These are phyloP conservation scores for Ganaspis sp. DNA, from an alignment of 1,140 invertebrate species.

Conservation along the genomic window DNA sequence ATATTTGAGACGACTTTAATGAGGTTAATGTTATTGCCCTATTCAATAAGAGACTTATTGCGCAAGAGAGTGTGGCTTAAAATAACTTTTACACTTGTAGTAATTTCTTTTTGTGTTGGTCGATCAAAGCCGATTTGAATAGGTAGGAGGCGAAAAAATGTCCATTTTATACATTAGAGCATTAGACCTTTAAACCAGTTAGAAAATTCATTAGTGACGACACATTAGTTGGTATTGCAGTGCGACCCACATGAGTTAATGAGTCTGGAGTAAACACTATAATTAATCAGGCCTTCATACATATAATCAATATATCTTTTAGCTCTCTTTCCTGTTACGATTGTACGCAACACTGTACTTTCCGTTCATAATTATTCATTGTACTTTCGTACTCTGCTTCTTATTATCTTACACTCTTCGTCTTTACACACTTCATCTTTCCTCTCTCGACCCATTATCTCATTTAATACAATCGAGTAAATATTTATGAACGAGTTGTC, in stretches of 20 bases:
- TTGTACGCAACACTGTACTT: not conserved
- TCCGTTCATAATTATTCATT: conserved; percentile 22
- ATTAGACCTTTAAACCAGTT: conserved; percentile 4
- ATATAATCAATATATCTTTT: conserved; percentile 10
- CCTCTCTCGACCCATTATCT: conserved; percentile 1
- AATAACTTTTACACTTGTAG: not conserved
- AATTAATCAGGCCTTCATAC: conserved; percentile 17
- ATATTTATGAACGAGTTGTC: conserved; percentile 25
- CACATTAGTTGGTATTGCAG: not conserved
- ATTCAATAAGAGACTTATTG: not conserved
- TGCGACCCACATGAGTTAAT: conserved; percentile 25
- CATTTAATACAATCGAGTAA: conserved; percentile 7
- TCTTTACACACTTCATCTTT: not conserved
- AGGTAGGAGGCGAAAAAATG: not conserved
- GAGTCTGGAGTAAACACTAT: conserved; percentile 22
- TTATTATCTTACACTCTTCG: not conserved
- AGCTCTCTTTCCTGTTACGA: not conserved
- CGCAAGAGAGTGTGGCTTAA: not conserved
- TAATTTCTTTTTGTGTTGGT: not conserved
- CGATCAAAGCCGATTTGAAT: not conserved
- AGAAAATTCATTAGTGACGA: conserved; percentile 20
- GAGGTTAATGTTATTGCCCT: conserved; percentile 5
- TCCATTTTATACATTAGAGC: not conserved
- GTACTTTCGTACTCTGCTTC: not conserved
- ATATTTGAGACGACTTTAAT: not conserved